A percentile compares a stretch with the other conserved stretches of the same genome.
Conservation (phyloP, 1,140 invertebrate genomes). For the Polyergus mexicanus region DNA sequence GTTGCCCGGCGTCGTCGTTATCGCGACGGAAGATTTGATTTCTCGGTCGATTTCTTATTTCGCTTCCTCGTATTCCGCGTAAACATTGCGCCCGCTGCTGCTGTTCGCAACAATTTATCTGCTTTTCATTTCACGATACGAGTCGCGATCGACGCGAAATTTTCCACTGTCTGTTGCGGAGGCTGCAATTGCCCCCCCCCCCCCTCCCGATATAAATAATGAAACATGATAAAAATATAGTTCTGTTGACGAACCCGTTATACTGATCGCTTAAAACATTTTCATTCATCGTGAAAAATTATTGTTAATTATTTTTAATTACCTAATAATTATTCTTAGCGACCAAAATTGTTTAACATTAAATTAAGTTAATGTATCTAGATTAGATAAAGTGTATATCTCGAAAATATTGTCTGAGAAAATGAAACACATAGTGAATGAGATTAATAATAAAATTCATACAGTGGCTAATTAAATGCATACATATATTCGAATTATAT, state of each 20-base stretch:
- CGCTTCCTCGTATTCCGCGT: conserved; percentile 61
- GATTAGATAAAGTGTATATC: not conserved
- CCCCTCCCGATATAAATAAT: conserved; percentile 41
- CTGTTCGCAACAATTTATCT: conserved; percentile 65
- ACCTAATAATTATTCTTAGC: not conserved
- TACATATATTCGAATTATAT: not conserved
- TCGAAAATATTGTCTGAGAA: conserved; percentile 4
- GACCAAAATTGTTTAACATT: not conserved
- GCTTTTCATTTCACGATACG: conserved; percentile 48
- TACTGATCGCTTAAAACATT: not conserved
- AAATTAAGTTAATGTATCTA: conserved; percentile 7
- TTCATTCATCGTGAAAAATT: conserved; percentile 30
- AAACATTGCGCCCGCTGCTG: conserved; percentile 50
- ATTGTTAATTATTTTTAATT: conserved; percentile 7
- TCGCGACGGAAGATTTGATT: conserved; percentile 67
- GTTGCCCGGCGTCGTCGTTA: conserved; percentile 38
- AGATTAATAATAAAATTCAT: not conserved
- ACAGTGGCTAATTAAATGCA: not conserved
- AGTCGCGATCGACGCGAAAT: conserved; percentile 57
- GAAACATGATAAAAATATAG: conserved; percentile 36
- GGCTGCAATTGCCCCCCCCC: conserved; percentile 23
- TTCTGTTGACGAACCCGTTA: conserved; percentile 7
- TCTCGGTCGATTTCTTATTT: conserved; percentile 65
- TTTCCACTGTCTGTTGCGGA: conserved; percentile 66
- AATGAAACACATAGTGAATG: not conserved